Conservation (phyloP, 2,888 invertebrate genomes). For the Ceraclea dissimilis region DNA sequence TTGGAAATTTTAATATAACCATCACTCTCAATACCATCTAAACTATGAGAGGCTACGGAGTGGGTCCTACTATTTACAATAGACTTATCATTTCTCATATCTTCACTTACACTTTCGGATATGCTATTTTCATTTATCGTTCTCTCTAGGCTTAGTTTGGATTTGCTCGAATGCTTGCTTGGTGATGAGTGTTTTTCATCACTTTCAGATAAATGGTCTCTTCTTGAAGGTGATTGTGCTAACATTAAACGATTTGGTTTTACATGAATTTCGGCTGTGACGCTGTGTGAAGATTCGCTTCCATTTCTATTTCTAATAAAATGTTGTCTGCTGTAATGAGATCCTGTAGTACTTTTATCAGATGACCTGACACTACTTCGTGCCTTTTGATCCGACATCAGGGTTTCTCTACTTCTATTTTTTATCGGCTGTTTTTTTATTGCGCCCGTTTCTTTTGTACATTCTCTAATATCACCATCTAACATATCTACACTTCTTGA, state of each 20-base stretch:
- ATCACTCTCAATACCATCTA: conserved; percentile 43
- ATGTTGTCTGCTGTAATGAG: conserved; percentile 20
- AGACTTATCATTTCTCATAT: conserved; percentile 1
- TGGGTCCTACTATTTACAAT: neutral
- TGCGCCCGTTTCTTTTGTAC: conserved; percentile 8
- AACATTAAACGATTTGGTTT: conserved; percentile 39
- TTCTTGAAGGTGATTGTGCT: conserved; percentile 37
- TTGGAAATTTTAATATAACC: conserved; percentile 45
- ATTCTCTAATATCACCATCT: conserved; percentile 25
- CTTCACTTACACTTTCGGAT: neutral
- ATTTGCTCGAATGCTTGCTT: conserved; percentile 14
- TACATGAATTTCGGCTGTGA: conserved; percentile 45
- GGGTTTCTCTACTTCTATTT: conserved; percentile 5
- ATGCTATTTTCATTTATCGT: neutral
- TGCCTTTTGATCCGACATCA: conserved; percentile 25
- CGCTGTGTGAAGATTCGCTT: conserved; percentile 30
- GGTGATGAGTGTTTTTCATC: conserved; percentile 23
- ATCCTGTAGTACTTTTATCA: conserved; percentile 26
- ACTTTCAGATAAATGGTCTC: conserved; percentile 32
- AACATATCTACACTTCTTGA: conserved; percentile 48
- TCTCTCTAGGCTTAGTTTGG: neutral
- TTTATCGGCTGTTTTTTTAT: conserved; percentile 7
- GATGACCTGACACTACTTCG: conserved; percentile 18
- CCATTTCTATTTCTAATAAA: conserved; percentile 13
- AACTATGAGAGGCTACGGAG: conserved; percentile 28